phyloP scores from a whole-genome alignment of 2,113 vertebrate genomes.

The Tragelaphus buxtoni region DNA sequence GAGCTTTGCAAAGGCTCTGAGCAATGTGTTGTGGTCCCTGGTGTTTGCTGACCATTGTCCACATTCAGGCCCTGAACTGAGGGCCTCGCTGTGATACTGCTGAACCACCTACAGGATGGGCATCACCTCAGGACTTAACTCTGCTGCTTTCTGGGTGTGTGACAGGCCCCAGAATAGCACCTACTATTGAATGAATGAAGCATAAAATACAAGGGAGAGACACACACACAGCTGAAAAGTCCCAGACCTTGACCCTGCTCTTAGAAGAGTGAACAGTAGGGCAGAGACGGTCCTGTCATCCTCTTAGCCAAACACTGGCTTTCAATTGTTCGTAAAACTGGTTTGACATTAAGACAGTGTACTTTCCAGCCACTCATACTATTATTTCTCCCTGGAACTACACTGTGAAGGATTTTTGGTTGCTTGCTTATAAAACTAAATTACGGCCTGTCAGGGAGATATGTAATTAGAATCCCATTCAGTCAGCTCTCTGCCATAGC shows the following conservation, averaged over 20 bases:
- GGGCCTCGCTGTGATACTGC: not conserved
- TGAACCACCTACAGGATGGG: not conserved
- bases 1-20: not conserved
- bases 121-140: not conserved
- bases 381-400: not conserved
- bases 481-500: not conserved
- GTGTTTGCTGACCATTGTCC: not conserved
- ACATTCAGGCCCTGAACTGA: not conserved
- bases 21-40: not conserved
- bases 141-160: not conserved
- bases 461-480: not conserved
- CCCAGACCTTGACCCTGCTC: not conserved
- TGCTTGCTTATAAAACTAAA: not conserved
- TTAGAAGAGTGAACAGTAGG: not conserved
- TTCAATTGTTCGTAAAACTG: not conserved
- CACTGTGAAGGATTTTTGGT: not conserved
- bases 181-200: not conserved
- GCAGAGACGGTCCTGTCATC: not conserved
- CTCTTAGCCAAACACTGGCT: not conserved
- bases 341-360: not conserved
- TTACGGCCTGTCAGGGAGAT: not conserved
- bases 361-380: not conserved
- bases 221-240: not conserved
- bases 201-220: not conserved
- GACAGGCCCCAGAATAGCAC: not conserved